Evolutionary conservation across 2,797 vertebrate genomes (phyloP).

Genomic region (Clarias laeviceps): DNA sequence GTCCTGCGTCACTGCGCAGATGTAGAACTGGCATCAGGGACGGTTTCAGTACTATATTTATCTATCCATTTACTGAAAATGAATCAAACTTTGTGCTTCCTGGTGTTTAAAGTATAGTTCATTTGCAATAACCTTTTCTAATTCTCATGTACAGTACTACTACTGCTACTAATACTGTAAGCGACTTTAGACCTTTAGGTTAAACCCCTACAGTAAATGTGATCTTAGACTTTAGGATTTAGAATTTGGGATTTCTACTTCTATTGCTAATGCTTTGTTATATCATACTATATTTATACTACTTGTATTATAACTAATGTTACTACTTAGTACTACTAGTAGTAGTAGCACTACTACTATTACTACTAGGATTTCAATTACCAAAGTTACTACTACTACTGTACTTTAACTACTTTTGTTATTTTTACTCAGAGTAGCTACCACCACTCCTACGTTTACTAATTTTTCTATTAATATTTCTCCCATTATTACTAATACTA

Average conservation of each 20-base stretch:
- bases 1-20: background rate
- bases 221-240: no score
- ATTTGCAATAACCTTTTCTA: background rate
- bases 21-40: slow-evolving; percentile 47
- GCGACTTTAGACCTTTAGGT: no score
- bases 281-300: background rate
- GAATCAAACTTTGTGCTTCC: background rate
- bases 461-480: background rate
- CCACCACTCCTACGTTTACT: background rate
- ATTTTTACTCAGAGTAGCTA: background rate
- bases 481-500: no score
- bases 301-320: background rate
- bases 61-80: background rate
- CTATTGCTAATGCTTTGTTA: no score
- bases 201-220: no score
- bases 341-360: background rate
- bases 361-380: background rate
- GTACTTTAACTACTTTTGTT: background rate
- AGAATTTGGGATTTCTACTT: no score
- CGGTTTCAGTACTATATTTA: background rate
- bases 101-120: background rate
- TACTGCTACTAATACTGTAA: no score
- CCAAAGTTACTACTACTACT: background rate
- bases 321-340: background rate
- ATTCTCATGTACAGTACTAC: background rate